Evolutionary conservation across 2,888 invertebrate species (phyloP).

Genomic region (Drosophila dives): DNA sequence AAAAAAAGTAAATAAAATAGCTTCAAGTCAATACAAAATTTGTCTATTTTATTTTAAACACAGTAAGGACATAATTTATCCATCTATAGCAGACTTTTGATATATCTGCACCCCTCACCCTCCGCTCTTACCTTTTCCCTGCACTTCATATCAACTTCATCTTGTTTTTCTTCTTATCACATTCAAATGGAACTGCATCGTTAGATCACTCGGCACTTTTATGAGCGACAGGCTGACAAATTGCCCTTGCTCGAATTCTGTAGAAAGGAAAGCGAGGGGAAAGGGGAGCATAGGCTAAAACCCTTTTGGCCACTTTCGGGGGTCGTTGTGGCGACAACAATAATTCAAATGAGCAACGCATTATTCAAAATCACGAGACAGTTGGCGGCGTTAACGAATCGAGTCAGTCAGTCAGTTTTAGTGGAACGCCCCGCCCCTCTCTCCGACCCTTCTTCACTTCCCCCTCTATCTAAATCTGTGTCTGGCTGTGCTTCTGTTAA

Average conservation of each 20-base stretch:
- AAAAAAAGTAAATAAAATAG: too few relatives aligned
- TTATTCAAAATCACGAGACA: conserved; percentile 74
- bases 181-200: conserved; percentile 18
- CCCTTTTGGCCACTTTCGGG: conserved; percentile 47
- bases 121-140: neutral
- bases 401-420: conserved; percentile 43
- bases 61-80: neutral
- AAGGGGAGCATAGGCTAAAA: conserved; percentile 16
- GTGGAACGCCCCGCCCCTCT: neutral
- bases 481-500: conserved; percentile 30
- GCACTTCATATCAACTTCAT: conserved; percentile 18
- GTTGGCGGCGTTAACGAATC: conserved; percentile 67
- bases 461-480: neutral
- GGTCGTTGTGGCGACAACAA: conserved; percentile 63
- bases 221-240: conserved; percentile 42
- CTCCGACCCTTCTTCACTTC: neutral
- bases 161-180: conserved; percentile 41
- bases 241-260: conserved; percentile 49
- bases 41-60: neutral
- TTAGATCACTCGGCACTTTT: conserved; percentile 38
- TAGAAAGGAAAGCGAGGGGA: conserved; percentile 6
- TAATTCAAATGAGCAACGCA: conserved; percentile 76
- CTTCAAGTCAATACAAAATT: neutral
- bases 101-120: neutral
- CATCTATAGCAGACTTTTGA: neutral